phyloP scores from a whole-genome alignment of 2,888 invertebrate genomes.

The Syrphus vitripennis region DNA sequence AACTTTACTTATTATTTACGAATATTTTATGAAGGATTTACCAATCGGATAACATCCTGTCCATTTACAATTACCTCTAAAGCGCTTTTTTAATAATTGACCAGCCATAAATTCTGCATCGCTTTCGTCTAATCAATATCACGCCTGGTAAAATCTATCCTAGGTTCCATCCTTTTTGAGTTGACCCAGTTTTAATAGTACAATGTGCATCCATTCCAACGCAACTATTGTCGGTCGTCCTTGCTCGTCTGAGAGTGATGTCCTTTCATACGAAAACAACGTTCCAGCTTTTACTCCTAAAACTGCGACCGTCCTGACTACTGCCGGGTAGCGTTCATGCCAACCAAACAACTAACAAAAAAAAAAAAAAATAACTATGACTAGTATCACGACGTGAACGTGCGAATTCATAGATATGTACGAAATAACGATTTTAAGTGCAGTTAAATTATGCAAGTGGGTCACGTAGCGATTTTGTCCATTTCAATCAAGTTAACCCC shows the following conservation, averaged over 20 bases:
- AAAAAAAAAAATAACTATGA: neutral
- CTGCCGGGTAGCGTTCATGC: neutral
- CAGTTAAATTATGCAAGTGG: constrained; percentile 70
- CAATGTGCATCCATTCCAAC: neutral
- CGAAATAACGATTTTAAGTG: constrained; percentile 67
- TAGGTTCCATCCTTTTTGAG: constrained; percentile 1
- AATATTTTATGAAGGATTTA: constrained; percentile 2
- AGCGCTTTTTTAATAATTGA: constrained; percentile 54
- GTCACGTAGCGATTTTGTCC: constrained; percentile 66
- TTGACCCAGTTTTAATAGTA: constrained; percentile 33
- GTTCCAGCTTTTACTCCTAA: neutral
- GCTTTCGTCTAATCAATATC: constrained; percentile 45
- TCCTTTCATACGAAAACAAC: constrained; percentile 29
- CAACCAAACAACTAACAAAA: neutral
- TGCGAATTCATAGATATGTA: constrained; percentile 59
- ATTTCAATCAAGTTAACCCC: constrained; percentile 66
- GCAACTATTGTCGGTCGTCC: neutral
- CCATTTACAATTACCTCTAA: constrained; percentile 41
- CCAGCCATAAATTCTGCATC: constrained; percentile 38
- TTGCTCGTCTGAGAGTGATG: constrained; percentile 39
- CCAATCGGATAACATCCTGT: constrained; percentile 19
- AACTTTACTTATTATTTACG: neutral
- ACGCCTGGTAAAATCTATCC: neutral
- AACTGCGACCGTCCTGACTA: neutral
- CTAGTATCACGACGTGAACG: constrained; percentile 54